These are phyloP conservation scores for Pyrgilauda ruficollis DNA, from an alignment of 2,113 vertebrate species.

Conservation along the genomic window DNA sequence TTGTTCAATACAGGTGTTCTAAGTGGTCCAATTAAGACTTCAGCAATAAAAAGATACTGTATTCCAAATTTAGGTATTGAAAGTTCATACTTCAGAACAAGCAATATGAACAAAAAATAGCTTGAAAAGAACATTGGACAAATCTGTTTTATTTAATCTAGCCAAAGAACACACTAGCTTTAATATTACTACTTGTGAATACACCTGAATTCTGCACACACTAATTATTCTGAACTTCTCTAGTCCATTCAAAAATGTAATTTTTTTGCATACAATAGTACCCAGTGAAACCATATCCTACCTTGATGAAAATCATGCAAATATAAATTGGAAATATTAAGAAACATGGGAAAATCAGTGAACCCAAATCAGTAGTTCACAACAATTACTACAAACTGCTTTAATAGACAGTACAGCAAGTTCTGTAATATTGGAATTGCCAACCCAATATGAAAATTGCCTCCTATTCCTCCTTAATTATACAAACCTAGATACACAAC, in stretches of 20 bases:
- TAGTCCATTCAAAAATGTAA: background rate
- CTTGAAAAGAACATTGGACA: background rate
- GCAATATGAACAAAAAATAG: background rate
- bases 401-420: background rate
- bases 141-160: background rate
- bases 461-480: background rate
- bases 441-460: background rate
- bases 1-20: background rate
- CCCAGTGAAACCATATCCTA: background rate
- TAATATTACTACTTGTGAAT: background rate
- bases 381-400: background rate
- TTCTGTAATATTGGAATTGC: background rate
- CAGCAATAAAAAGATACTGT: background rate
- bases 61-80: background rate
- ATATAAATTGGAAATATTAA: background rate
- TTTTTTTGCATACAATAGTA: background rate
- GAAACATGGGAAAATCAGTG: background rate
- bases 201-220: background rate
- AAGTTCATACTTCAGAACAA: background rate
- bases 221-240: background rate
- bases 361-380: background rate
- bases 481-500: background rate
- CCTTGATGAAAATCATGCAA: background rate
- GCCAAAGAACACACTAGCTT: background rate
- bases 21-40: background rate